These are phyloP conservation scores for Orthosia incerta DNA, from an alignment of 2,888 invertebrate species.

Conservation along the genomic window DNA sequence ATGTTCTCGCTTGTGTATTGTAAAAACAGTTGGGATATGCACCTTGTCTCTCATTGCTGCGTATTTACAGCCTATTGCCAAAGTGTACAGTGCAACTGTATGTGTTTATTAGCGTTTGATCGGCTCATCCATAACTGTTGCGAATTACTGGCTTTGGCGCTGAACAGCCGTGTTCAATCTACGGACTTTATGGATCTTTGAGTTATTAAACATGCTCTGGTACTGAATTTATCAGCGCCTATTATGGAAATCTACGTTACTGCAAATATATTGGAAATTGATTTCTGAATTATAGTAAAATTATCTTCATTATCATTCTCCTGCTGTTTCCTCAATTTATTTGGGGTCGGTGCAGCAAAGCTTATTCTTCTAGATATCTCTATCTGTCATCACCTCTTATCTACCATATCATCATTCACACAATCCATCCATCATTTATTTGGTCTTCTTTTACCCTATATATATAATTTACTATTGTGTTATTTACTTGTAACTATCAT, in stretches of 20 bases:
- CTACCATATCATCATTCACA: too few species aligned
- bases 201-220: slow-evolving; percentile 22
- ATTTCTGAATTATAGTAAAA: neutral
- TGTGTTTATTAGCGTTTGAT: slow-evolving; percentile 49
- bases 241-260: neutral
- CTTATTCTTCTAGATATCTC: too few species aligned
- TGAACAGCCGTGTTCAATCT: slow-evolving; percentile 14
- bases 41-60: slow-evolving; percentile 47
- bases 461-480: too few species aligned
- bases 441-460: too few species aligned
- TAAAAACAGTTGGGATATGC: slow-evolving; percentile 48
- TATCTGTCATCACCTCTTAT: too few species aligned
- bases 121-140: slow-evolving; percentile 26
- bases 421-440: too few species aligned
- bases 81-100: slow-evolving; percentile 34
- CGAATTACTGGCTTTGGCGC: slow-evolving; percentile 34
- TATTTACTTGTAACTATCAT: too few species aligned
- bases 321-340: too few species aligned
- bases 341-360: too few species aligned
- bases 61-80: slow-evolving; percentile 47
- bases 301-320: neutral
- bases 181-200: slow-evolving; percentile 25
- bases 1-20: slow-evolving; percentile 29
- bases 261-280: neutral
- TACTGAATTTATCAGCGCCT: neutral